Evolutionary conservation across 2,888 invertebrate genomes (phyloP), one percentile per base, ranked within the genome.

Genomic region (Perizoma flavofasciatum): DNA sequence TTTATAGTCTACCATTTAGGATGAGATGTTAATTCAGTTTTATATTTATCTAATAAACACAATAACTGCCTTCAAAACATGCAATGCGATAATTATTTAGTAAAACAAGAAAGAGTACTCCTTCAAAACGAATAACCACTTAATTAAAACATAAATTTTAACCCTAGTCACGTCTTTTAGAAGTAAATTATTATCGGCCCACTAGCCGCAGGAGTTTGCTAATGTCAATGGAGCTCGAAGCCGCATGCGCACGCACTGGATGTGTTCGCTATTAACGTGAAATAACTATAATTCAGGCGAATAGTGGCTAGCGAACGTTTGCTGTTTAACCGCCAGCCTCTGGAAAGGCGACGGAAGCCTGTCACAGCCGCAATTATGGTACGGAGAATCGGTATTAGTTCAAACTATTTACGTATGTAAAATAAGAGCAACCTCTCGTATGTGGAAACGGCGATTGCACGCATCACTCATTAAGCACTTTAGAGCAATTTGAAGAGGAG

Each of bases 401-500:
- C 81, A 82, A 89, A 91, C 92, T 92, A 92, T 92, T 90, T 91
- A 89, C 86, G 89, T 89, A 89, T 89, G 90, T 90, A 89, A 89
- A 92, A 92, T 86, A 90, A 89, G 89, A 89, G 83, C 86, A 82
- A 83, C 81, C 81, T 85, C 85, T 79, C 79, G 86, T 91, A 91
- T 89, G 88, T 88, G 89, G 91, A 91, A 92, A 89, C 88, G 83
- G 79, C 88, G 83, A 90, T 89, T 85, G 92, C 92, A 92, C 92
- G 92, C 92, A 92, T 90, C 90, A 81, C 90, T 90, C 89, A 92
- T 92, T 92, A 92, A 91, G 92, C 88, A 92, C 91, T 92, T 91
- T 88, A 89, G 87, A 90, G 89, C 89, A 92, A 92, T 92, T 92
- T 92, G 89, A 85, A 78, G 75, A 82, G 78, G 79, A 89, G 89